A percentile compares a stretch with the other conserved stretches of the same genome.
phyloP scores from a whole-genome alignment of 35 echinoderm and acorn worm genomes.

The Heliocidaris erythrogramma region DNA sequence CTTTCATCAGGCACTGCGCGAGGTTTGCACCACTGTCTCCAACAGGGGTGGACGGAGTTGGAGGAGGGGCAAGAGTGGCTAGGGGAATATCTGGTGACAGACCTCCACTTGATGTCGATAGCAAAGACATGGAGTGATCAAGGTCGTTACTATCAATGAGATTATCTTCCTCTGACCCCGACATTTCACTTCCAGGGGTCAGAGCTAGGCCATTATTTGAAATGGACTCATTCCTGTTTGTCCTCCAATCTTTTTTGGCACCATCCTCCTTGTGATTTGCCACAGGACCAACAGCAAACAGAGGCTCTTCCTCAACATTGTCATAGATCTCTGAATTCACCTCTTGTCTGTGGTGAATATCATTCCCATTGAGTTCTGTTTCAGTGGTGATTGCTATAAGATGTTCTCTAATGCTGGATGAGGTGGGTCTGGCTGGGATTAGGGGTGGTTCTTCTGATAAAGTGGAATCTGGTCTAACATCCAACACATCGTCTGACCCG shows the following conservation, averaged over 20 bases:
- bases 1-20: conserved; percentile 39
- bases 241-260: conserved; percentile 38
- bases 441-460: conserved; percentile 52
- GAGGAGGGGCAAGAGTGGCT: conserved; percentile 50
- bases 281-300: neutral
- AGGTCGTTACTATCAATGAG: conserved; percentile 17
- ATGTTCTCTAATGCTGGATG: conserved; percentile 64
- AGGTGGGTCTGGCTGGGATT: conserved; percentile 60
- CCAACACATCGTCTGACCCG: conserved; percentile 31
- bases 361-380: conserved; percentile 48
- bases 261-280: neutral
- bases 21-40: conserved; percentile 37
- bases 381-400: conserved; percentile 31
- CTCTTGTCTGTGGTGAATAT: conserved; percentile 31
- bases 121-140: conserved; percentile 54
- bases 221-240: conserved; percentile 14
- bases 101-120: conserved; percentile 57
- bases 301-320: conserved; percentile 27
- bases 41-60: conserved; percentile 57
- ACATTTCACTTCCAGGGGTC: conserved; percentile 52
- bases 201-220: conserved; percentile 42
- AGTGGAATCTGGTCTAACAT: conserved; percentile 43
- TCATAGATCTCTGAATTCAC: conserved; percentile 6
- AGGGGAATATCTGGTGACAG: conserved; percentile 45
- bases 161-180: conserved; percentile 39